Conservation (phyloP, 2,888 invertebrate species). For the Sarcophaga caerulescens region DNA sequence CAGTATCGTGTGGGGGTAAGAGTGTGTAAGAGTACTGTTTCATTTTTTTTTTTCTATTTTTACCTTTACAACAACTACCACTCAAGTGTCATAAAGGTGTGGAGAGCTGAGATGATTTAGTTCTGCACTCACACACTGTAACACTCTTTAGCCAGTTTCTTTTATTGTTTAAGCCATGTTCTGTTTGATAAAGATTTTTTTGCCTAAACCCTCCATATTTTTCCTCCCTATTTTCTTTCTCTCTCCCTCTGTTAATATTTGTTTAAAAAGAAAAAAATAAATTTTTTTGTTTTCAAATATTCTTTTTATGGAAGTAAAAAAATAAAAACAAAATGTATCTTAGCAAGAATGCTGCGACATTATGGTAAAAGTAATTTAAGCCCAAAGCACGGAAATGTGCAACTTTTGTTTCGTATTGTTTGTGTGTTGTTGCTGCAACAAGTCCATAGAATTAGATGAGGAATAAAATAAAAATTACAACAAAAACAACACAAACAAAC, state of each 20-base stretch:
- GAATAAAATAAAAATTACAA: too few relatives aligned
- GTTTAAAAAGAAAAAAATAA: slow-evolving; percentile 28
- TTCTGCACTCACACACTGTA: slow-evolving; percentile 30
- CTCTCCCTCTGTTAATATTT: too few relatives aligned
- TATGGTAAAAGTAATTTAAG: slow-evolving; percentile 62
- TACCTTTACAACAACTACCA: slow-evolving; percentile 5
- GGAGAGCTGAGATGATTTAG: slow-evolving; percentile 61
- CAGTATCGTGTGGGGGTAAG: not conserved
- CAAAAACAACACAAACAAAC: too few relatives aligned
- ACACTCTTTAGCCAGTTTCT: slow-evolving; percentile 10
- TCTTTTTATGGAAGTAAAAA: slow-evolving; percentile 38
- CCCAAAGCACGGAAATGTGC: slow-evolving; percentile 64
- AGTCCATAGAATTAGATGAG: slow-evolving; percentile 29
- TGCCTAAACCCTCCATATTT: not conserved
- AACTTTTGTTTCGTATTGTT: slow-evolving; percentile 51
- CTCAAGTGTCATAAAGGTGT: slow-evolving; percentile 67
- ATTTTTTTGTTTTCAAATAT: not conserved
- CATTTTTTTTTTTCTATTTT: slow-evolving; percentile 21
- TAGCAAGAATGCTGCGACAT: slow-evolving; percentile 35
- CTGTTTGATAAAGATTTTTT: slow-evolving; percentile 41
- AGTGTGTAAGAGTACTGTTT: slow-evolving; percentile 8
- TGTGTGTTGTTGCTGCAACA: slow-evolving; percentile 49
- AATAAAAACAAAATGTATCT: slow-evolving; percentile 7
- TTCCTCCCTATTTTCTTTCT: slow-evolving; percentile 25
- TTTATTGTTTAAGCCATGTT: slow-evolving; percentile 60